phyloP scores from a whole-genome alignment of 2,888 invertebrate species.

The Drosophila anomalipes region DNA sequence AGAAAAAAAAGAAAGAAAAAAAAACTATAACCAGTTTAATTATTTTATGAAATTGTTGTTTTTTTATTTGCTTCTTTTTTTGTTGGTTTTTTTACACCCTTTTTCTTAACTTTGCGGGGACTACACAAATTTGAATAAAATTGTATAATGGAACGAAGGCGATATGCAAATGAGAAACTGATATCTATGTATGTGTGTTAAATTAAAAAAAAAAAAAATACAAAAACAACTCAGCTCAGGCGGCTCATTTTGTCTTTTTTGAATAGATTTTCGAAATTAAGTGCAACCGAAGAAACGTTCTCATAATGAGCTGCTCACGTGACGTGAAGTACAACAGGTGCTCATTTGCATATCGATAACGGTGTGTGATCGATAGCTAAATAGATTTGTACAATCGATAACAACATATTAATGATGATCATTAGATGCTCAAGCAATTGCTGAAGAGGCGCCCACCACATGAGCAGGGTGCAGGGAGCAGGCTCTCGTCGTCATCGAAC shows the following conservation, averaged over 20 bases:
- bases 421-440: conserved; percentile 42
- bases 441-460: conserved; percentile 55
- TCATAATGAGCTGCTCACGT: conserved; percentile 51
- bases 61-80: conserved; percentile 30
- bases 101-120: conserved; percentile 40
- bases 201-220: conserved; percentile 32
- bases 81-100: conserved; percentile 49
- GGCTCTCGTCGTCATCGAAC: conserved; percentile 60
- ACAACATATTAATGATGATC: conserved; percentile 35
- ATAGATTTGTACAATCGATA: conserved; percentile 57
- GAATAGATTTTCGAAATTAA: conserved; percentile 54
- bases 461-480: conserved; percentile 28
- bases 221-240: conserved; percentile 14
- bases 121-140: conserved; percentile 73
- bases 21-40: conserved; percentile 79
- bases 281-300: conserved; percentile 58
- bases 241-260: conserved; percentile 56
- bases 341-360: conserved; percentile 55
- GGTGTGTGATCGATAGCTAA: conserved; percentile 33
- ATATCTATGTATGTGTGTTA: conserved; percentile 27
- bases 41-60: conserved; percentile 74
- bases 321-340: conserved; percentile 62
- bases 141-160: conserved; percentile 66
- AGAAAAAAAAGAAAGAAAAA: conserved; percentile 40
- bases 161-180: conserved; percentile 52